Base-by-base conservation (phyloP, 2,113 vertebrate genomes). In the Clinocottus analis region DNA sequence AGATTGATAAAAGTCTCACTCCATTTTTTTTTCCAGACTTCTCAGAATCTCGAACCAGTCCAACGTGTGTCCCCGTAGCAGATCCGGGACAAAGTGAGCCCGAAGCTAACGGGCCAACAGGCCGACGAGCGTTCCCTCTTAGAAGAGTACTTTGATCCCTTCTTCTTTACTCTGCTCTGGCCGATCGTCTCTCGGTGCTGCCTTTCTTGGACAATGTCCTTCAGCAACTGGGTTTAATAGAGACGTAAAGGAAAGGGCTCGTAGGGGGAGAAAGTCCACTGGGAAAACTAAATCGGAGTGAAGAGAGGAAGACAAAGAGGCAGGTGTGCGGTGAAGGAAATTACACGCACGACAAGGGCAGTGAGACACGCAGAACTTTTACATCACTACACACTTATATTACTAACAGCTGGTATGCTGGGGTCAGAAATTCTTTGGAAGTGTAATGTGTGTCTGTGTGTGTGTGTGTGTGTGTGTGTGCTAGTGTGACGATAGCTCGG, bases 151-250 rank as follows among this genome's bases (percentile, higher is more conserved):
- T 79, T 74, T 85, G 80, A 88, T 84, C 75, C 75, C 80, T 82
- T 86, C 80, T 82, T 86, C 79, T 85, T 82, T 85, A 75, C 81
- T 77, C 68, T 62, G 58, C 77, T 80, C 85, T 43, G 70, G 37
- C 75, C 77, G 78, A 81, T 91, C 80, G 76, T 76, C 65, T 85
- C 72, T 85, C 86, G 89, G 82, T 74, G 79, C 80, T 82, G 84
- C 73, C 84, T 86, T 23, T n/a, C n/a, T 87, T 90, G 87, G 89
- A 75, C 53, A 63, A 65, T 61, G 68, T 79, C 71, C 68, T 75
- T 84, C 64, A 79, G 71, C 82, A 86, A 86, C 79, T 84, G 82
- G 68, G 45, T 88, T 89, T 86, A 79, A 88, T 81, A 81, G 84
- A 80, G 63, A 80, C 63, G 71, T 71, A 68, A 80, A 84, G 60